Evolutionary conservation across 2,797 vertebrate species (phyloP), one percentile per base, ranked within the genome.

Genomic region (Molossus alvarezi): DNA sequence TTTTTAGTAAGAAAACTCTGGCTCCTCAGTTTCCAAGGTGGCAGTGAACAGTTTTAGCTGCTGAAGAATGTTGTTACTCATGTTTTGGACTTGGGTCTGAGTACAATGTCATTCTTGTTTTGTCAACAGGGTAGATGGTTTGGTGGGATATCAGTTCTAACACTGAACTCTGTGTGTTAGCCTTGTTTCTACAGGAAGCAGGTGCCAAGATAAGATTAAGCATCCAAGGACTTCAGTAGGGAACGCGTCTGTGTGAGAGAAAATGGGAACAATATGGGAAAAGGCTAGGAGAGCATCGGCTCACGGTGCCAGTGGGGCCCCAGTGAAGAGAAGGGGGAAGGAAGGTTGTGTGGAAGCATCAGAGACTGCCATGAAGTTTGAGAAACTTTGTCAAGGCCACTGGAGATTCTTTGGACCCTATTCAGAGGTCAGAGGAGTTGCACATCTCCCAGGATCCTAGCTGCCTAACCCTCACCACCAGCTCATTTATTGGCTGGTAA

Each of bases 81-180:
- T 33, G 4, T 21, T 94, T 94, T 94, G 87, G 33, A 93, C 94
- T 48, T 77, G 20, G 4, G 37, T 45, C 57, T 97, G 92, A 94
- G 55, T 60, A 88, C 91, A 97, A 25, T 7, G 91, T 57, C 41
- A 86, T 92, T 95, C 91, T 96, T 97, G 45, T 86, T 96, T 92
- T 94, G 90, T 91, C 88, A 92, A n/a, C 89, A 85, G 67, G 48
- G 45, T 67, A 96, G 90, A 92, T 73, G 82, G 17, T 83, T 96
- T 60, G 55, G 64, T 72, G 69, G 79, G 93, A 45, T 57, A 29
- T 86, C 87, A 77, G 18, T 25, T 84, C 64, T 75, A 81, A 13
- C 17, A 15, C 2, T 45, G 57, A 85, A 48, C 89, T 92, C 60
- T 23, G 3, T 33, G 45, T 27, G 3, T 82, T 64, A 57, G 41